Evolutionary conservation across 2,113 vertebrate genomes (phyloP).

Genomic region (Dissostichus mawsoni): DNA sequence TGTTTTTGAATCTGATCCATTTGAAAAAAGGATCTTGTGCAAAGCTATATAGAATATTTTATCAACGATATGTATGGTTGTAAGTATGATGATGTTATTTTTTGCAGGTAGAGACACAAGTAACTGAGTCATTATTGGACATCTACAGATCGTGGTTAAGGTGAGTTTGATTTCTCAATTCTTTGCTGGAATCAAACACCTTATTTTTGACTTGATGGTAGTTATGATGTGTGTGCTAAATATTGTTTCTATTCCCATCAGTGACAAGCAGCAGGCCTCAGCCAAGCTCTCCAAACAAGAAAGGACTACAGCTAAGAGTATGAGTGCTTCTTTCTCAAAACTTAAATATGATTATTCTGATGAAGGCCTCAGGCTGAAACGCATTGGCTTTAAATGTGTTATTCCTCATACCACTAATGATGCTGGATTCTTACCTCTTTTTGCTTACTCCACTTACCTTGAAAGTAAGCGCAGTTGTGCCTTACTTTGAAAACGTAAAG

Average conservation of each 20-base stretch:
- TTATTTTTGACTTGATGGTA: background rate
- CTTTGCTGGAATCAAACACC: background rate
- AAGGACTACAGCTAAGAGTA: constrained; percentile 44
- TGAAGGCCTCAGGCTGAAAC: background rate
- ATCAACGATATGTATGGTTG: background rate
- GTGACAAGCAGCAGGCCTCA: constrained; percentile 1
- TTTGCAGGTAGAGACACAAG: constrained; percentile 35
- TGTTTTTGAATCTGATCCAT: no score
- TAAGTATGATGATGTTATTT: background rate
- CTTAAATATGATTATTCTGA: background rate
- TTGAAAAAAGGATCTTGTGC: no score
- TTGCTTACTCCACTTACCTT: background rate
- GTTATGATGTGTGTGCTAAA: background rate
- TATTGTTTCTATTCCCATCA: constrained; percentile 28
- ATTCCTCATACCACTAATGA: background rate
- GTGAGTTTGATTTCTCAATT: constrained; percentile 57
- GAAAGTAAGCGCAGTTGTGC: background rate
- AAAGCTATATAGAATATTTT: background rate
- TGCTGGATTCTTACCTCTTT: background rate
- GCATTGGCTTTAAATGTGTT: background rate
- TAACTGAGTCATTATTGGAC: constrained; percentile 62
- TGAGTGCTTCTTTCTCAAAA: background rate
- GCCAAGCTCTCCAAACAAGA: constrained; percentile 33
- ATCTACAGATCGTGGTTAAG: constrained; percentile 79
- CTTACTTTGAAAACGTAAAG: background rate